Percentiles rank a stretch among this genome's conserved stretches.
Evolutionary conservation across 37 sponge, comb jelly and placozoan genomes (phyloP).

Genomic region (Chondrilla cf. caribensis): DNA sequence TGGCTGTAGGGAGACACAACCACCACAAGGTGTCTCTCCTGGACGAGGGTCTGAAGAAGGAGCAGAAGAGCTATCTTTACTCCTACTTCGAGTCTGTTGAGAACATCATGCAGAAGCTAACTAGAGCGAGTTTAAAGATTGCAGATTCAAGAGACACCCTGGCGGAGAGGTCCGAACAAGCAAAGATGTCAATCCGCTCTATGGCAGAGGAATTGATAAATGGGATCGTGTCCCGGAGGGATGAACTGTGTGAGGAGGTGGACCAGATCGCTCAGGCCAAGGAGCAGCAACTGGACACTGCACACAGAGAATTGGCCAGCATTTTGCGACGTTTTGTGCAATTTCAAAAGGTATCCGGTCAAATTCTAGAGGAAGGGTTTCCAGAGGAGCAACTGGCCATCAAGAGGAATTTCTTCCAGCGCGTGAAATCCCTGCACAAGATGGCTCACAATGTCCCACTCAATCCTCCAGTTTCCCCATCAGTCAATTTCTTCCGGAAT

Average conservation of each 20-base stretch:
- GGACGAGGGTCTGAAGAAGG: background rate
- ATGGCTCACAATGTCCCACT: background rate
- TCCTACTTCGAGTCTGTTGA: background rate
- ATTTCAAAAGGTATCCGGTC: conserved; percentile 3
- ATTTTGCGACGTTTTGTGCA: background rate
- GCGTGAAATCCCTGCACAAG: background rate
- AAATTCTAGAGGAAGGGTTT: background rate
- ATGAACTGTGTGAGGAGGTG: background rate
- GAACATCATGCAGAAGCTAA: background rate
- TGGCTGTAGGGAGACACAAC: background rate
- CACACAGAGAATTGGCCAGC: background rate
- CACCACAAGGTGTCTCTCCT: background rate
- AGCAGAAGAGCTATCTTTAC: background rate
- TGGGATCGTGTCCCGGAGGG: background rate
- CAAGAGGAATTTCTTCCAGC: background rate
- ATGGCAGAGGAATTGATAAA: conserved; percentile 13
- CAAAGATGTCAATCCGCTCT: background rate
- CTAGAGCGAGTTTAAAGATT: background rate
- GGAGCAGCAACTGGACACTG: background rate
- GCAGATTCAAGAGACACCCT: background rate
- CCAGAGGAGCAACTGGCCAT: conserved; percentile 1
- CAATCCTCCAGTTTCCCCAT: background rate
- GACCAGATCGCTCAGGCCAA: background rate
- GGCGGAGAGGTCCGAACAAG: background rate
- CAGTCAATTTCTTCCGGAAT: background rate